Evolutionary conservation across 2,113 vertebrate genomes (phyloP).

Genomic region (Hassar affinis): DNA sequence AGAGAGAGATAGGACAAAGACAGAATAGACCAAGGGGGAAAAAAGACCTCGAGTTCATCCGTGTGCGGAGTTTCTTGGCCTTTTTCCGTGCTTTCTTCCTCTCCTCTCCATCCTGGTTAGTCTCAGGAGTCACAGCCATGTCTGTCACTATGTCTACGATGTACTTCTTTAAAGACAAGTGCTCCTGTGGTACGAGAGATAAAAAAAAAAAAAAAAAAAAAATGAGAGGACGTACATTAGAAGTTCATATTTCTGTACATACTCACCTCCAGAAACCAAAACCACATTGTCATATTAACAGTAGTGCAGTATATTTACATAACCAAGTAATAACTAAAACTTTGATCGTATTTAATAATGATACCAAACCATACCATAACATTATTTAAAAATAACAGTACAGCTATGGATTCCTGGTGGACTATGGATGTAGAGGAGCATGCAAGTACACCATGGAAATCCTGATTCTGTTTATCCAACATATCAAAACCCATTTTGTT

Average conservation of each 20-base stretch:
- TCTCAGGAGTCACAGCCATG: conserved; percentile 78
- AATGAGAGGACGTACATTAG: not conserved
- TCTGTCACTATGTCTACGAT: conserved; percentile 90
- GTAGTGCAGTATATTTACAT: no score
- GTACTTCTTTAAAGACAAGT: conserved; percentile 96
- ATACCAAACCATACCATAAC: not conserved
- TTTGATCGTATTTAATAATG: not conserved
- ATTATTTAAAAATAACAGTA: not conserved
- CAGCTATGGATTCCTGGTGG: not conserved
- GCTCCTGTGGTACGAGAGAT: conserved; percentile 83
- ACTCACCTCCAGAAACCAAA: not conserved
- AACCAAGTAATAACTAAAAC: not conserved
- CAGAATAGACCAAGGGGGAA: not conserved
- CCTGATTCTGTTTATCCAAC: conserved; percentile 3
- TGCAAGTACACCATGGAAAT: not conserved
- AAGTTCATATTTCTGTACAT: not conserved
- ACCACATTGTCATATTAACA: not conserved
- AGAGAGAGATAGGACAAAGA: not conserved
- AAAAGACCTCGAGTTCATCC: conserved; percentile 91
- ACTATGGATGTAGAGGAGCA: not conserved
- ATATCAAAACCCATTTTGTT: not conserved
- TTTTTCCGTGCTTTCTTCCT: conserved; percentile 92
- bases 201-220: not conserved
- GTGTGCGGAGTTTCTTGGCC: conserved; percentile 90
- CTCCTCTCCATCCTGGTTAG: conserved; percentile 85